These are phyloP conservation scores for Hirtodrosophila duncani DNA, from an alignment of 2,888 invertebrate genomes.

Conservation along the genomic window DNA sequence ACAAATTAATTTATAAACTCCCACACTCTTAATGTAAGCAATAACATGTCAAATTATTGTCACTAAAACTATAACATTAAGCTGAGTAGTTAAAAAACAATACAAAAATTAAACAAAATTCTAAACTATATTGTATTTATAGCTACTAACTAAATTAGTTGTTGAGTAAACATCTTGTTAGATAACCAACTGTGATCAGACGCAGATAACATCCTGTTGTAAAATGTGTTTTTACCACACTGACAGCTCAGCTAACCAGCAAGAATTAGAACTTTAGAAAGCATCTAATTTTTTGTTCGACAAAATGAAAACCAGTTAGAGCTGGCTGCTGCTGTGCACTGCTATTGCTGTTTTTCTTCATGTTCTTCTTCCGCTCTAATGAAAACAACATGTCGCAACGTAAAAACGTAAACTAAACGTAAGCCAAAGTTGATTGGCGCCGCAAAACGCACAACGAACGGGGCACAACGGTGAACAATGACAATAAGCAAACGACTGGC, in stretches of 20 bases:
- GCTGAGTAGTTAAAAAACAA: too few species aligned
- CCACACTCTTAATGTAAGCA: too few species aligned
- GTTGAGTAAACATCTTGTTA: too few species aligned
- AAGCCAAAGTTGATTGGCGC: constrained; percentile 70
- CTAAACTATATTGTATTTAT: too few species aligned
- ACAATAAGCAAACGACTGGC: constrained; percentile 44
- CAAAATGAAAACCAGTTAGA: not conserved
- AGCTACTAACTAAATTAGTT: too few species aligned
- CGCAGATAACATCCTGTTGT: too few species aligned
- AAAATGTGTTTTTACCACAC: not conserved
- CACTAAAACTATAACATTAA: too few species aligned
- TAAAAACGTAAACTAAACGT: constrained; percentile 64
- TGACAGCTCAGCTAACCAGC: not conserved
- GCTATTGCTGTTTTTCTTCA: constrained; percentile 25
- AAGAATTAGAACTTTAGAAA: too few species aligned
- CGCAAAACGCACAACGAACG: constrained; percentile 36
- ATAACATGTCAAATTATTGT: too few species aligned
- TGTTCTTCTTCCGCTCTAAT: constrained; percentile 47
- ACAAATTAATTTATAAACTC: too few species aligned
- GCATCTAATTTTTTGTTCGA: not conserved
- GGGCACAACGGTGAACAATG: constrained; percentile 9
- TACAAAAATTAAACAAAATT: too few species aligned
- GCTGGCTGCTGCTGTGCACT: constrained; percentile 12
- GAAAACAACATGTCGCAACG: constrained; percentile 63
- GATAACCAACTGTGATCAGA: too few species aligned